phyloP scores from a whole-genome alignment of 2,113 vertebrate genomes.

The Colaptes auratus region DNA sequence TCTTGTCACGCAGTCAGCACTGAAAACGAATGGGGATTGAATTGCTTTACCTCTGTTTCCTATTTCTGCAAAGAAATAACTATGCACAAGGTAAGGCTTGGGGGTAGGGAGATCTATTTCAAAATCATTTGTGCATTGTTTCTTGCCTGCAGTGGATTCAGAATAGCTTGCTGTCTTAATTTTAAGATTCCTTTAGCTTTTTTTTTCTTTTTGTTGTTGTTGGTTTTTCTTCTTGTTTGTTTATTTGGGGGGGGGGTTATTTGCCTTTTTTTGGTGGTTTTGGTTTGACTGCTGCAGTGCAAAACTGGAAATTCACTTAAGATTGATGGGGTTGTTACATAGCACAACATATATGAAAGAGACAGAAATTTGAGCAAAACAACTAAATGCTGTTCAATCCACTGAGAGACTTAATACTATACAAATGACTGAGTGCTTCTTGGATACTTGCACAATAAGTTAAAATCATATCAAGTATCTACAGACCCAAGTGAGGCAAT shows the following conservation, averaged over 20 bases:
- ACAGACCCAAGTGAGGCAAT: background rate
- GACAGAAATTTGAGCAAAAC: background rate
- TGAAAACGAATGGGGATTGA: slow-evolving; percentile 96
- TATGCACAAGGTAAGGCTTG: slow-evolving; percentile 87
- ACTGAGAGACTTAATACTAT: background rate
- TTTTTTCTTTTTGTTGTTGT: background rate
- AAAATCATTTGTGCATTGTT: background rate
- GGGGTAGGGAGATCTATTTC: background rate
- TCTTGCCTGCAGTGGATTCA: slow-evolving; percentile 22
- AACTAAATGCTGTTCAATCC: background rate
- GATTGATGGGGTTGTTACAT: background rate
- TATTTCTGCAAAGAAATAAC: slow-evolving; percentile 86
- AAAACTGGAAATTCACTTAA: background rate
- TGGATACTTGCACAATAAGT: background rate
- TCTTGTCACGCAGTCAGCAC: slow-evolving; percentile 79
- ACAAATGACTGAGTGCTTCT: background rate
- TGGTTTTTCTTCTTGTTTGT: too few relatives aligned
- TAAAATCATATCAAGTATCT: background rate
- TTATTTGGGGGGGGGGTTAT: too few relatives aligned
- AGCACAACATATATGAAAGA: slow-evolving; percentile 21
- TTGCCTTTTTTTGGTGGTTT: too few relatives aligned
- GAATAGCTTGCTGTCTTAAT: slow-evolving; percentile 36
- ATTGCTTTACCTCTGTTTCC: slow-evolving; percentile 87
- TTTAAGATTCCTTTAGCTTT: background rate
- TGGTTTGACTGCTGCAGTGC: background rate